Evolutionary conservation across 2,888 invertebrate genomes (phyloP).

Genomic region (Fissipunctia ypsillon): DNA sequence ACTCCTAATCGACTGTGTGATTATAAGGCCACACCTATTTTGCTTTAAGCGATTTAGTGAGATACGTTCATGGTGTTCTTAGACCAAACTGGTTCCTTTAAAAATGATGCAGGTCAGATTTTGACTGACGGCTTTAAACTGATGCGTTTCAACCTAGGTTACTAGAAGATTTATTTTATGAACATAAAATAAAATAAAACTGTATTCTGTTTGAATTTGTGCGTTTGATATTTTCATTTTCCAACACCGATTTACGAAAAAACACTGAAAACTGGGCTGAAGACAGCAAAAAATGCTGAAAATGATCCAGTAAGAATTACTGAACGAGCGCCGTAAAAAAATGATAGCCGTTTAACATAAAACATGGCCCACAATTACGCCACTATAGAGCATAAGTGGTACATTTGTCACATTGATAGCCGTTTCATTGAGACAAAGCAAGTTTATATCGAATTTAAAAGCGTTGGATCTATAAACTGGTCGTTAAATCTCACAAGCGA

Average conservation of each 20-base stretch:
- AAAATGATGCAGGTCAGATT: neutral
- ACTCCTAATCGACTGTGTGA: neutral
- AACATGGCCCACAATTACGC: slow-evolving; percentile 72
- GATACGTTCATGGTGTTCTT: neutral
- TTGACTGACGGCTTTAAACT: neutral
- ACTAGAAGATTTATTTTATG: too few species aligned
- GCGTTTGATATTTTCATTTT: neutral
- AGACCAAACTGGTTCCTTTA: neutral
- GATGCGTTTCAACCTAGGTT: too few species aligned
- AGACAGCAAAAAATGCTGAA: slow-evolving; percentile 26
- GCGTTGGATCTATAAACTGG: slow-evolving; percentile 88
- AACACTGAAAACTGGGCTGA: slow-evolving; percentile 22
- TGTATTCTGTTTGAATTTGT: neutral
- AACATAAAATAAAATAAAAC: neutral
- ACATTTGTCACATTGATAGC: slow-evolving; percentile 78
- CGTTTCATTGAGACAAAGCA: slow-evolving; percentile 83
- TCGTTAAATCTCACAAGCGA: slow-evolving; percentile 88
- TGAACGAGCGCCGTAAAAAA: slow-evolving; percentile 53
- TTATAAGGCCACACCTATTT: neutral
- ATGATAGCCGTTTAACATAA: slow-evolving; percentile 65
- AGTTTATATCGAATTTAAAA: slow-evolving; percentile 87
- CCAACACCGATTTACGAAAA: neutral
- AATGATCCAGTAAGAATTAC: slow-evolving; percentile 28
- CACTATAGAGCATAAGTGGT: slow-evolving; percentile 73
- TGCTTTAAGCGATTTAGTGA: neutral